Conservation (phyloP, 2,113 vertebrate species). For the Origma solitaria region DNA sequence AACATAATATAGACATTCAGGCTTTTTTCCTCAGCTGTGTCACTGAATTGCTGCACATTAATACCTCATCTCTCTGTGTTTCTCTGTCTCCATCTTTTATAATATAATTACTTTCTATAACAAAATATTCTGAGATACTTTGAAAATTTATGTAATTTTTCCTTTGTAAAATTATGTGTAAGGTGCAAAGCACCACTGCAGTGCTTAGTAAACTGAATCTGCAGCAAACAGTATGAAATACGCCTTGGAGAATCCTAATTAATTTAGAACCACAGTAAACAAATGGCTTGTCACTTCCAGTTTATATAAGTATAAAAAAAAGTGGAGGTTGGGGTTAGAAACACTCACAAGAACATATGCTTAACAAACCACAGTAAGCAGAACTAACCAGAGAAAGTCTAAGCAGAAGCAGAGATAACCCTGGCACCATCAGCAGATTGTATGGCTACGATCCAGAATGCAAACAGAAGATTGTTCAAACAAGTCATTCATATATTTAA, state of each 20-base stretch:
- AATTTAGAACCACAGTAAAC: constrained; percentile 37
- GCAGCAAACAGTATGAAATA: constrained; percentile 17
- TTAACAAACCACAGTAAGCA: constrained; percentile 39
- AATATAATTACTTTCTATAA: not conserved
- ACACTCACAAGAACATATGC: not conserved
- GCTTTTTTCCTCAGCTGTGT: not conserved
- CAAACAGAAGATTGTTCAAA: constrained; percentile 61
- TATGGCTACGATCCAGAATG: constrained; percentile 51
- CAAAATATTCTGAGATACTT: not conserved
- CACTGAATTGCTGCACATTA: not conserved
- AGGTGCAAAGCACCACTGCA: not conserved
- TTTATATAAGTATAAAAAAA: constrained; percentile 43
- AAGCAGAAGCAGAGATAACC: constrained; percentile 42
- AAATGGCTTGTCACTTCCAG: constrained; percentile 57
- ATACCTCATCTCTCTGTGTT: not conserved
- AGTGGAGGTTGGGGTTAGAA: constrained; percentile 49
- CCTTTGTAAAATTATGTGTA: not conserved
- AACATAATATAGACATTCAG: not conserved
- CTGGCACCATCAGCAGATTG: constrained; percentile 50
- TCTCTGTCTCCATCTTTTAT: not conserved
- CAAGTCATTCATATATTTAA: constrained; percentile 59
- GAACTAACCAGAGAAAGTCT: constrained; percentile 21
- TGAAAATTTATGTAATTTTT: not conserved
- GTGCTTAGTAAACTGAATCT: not conserved
- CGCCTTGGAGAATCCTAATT: constrained; percentile 46